A percentile compares a stretch with the other conserved stretches of the same genome.
phyloP scores from a whole-genome alignment of 2,797 vertebrate genomes.

The Oceanodroma leucorhoa region DNA sequence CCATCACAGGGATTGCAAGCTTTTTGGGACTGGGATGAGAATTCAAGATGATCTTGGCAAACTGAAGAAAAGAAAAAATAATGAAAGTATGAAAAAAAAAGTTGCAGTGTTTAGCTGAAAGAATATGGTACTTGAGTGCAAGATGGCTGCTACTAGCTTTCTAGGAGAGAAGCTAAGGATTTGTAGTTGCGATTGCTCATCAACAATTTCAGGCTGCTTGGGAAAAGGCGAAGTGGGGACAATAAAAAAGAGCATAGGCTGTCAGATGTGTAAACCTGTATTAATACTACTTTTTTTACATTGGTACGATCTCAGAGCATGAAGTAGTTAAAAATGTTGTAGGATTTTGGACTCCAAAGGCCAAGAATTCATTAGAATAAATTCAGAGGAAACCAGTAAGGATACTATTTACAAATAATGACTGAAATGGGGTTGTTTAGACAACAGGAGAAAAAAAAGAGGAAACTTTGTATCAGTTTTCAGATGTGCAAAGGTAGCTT shows the following conservation, averaged over 20 bases:
- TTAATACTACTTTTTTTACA: not conserved
- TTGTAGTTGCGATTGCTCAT: not conserved
- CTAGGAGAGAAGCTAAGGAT: not conserved
- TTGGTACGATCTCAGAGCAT: not conserved
- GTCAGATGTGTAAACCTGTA: not conserved
- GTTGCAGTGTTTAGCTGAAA: not conserved
- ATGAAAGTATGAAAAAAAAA: not conserved
- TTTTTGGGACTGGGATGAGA: not conserved
- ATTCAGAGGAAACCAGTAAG: not conserved
- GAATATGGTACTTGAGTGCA: not conserved
- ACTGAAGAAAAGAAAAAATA: not conserved
- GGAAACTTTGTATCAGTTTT: not conserved
- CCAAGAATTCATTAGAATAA: not conserved
- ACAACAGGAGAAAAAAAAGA: not conserved
- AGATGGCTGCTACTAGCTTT: not conserved
- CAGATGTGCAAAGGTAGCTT: not conserved
- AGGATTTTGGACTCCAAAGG: not conserved
- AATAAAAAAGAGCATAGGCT: not conserved
- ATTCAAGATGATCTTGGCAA: not conserved
- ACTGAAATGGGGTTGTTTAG: not conserved
- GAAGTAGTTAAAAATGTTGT: not conserved
- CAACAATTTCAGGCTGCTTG: not conserved
- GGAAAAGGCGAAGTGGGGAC: not conserved
- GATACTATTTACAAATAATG: not conserved
- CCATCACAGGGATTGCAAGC: not conserved